Conservation (phyloP, 1,140 invertebrate genomes). For the Oncopeltus fasciatus region DNA sequence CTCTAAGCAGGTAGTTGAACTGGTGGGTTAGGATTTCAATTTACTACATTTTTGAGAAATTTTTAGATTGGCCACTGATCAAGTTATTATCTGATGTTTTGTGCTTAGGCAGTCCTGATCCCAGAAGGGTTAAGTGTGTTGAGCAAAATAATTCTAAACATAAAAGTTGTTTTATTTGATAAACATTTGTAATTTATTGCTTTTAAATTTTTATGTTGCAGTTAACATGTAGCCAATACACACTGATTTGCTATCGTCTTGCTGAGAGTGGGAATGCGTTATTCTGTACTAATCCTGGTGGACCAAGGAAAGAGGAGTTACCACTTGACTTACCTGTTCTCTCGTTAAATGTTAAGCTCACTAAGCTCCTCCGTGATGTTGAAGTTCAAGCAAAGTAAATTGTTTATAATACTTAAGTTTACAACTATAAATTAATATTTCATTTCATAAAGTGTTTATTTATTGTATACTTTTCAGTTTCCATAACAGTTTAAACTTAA, state of each 20-base stretch:
- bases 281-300: conserved; percentile 51
- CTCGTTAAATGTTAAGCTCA: conserved; percentile 53
- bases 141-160: too few relatives aligned
- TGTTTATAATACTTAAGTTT: not conserved
- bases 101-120: too few relatives aligned
- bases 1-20: too few relatives aligned
- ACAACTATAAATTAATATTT: not conserved
- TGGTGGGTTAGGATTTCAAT: too few relatives aligned
- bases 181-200: not conserved
- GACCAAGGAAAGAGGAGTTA: conserved; percentile 29
- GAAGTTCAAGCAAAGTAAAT: conserved; percentile 81
- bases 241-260: conserved; percentile 75
- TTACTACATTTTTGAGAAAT: too few relatives aligned
- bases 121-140: too few relatives aligned
- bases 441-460: too few relatives aligned
- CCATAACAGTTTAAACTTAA: too few relatives aligned
- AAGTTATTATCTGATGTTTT: too few relatives aligned
- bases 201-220: conserved; percentile 36
- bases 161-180: not conserved
- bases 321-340: conserved; percentile 42
- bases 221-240: conserved; percentile 75
- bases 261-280: conserved; percentile 50
- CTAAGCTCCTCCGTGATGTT: conserved; percentile 78
- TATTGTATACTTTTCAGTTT: too few relatives aligned
- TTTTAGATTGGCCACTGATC: too few relatives aligned